These are phyloP conservation scores for Mesoligia furuncula DNA, from an alignment of 2,888 invertebrate species.

Conservation along the genomic window DNA sequence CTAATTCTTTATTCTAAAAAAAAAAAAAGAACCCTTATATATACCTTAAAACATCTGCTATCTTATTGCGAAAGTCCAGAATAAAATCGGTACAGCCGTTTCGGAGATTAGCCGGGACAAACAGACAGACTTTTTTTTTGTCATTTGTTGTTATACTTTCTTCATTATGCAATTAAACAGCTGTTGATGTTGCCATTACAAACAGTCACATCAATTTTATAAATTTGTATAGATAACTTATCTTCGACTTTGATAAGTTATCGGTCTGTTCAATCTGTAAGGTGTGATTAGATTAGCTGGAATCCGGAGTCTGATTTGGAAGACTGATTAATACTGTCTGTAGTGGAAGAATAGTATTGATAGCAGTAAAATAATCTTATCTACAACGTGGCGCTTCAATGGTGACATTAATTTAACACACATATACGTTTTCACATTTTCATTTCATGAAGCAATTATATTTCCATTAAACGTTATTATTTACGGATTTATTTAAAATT, in stretches of 20 bases:
- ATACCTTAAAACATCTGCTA: rapidly evolving
- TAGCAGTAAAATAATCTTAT: neutral
- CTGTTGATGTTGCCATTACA: too few relatives aligned
- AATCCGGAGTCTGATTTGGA: neutral
- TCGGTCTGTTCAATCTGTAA: neutral
- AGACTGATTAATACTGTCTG: neutral
- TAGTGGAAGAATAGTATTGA: neutral
- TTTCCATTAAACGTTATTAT: too few relatives aligned
- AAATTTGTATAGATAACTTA: neutral
- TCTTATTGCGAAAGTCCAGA: neutral
- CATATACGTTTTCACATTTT: too few relatives aligned
- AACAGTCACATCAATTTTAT: too few relatives aligned
- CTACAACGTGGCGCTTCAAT: too few relatives aligned
- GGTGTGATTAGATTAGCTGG: neutral
- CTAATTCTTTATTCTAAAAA: neutral
- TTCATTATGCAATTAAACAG: too few relatives aligned
- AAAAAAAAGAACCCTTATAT: neutral
- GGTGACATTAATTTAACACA: too few relatives aligned
- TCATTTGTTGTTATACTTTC: neutral
- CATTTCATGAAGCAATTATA: too few relatives aligned
- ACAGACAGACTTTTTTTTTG: neutral
- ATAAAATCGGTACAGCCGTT: neutral
- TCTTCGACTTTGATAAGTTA: constrained; percentile 8
- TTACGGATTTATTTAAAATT: too few relatives aligned
- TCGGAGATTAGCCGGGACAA: neutral